Conservation (phyloP, 1,140 invertebrate genomes). For the Drusus annulatus region DNA sequence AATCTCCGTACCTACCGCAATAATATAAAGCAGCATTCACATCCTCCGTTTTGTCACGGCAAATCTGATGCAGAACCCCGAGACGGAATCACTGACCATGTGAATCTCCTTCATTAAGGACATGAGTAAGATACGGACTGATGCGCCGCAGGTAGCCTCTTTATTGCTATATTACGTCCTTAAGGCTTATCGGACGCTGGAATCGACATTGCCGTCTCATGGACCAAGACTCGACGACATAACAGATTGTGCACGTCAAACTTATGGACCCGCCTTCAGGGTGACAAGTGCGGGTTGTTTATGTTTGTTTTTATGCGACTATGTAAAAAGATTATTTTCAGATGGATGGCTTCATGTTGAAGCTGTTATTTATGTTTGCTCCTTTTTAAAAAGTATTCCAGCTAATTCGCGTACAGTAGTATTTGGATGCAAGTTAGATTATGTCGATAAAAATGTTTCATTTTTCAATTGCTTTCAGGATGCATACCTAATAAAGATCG, state of each 20-base stretch:
- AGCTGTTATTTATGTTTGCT: no score
- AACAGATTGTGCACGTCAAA: constrained; percentile 34
- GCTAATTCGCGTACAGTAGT: no score
- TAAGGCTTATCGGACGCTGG: constrained; percentile 7
- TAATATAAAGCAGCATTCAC: no score
- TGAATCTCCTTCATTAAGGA: constrained; percentile 34
- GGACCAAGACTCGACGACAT: constrained; percentile 17
- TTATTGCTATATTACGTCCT: constrained; percentile 16
- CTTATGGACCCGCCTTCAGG: constrained; percentile 1
- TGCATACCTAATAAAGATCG: no score
- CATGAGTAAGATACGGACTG: not conserved
- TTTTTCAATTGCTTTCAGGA: no score
- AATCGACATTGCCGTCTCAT: constrained; percentile 14
- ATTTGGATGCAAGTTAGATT: no score
- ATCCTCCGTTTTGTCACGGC: not conserved
- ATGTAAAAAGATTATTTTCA: not conserved
- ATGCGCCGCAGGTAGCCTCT: constrained; percentile 22
- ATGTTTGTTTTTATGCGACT: not conserved
- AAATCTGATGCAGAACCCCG: not conserved
- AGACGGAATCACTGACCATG: constrained; percentile 7
- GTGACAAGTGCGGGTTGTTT: not conserved
- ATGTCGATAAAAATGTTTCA: no score
- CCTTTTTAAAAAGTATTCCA: no score
- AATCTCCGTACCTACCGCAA: no score
- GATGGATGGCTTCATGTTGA: not conserved